Percentiles rank a stretch among this genome's conserved stretches.
These are phyloP conservation scores for Sinopyrophorus schimmeli DNA, from an alignment of 2,888 invertebrate species.

Conservation along the genomic window DNA sequence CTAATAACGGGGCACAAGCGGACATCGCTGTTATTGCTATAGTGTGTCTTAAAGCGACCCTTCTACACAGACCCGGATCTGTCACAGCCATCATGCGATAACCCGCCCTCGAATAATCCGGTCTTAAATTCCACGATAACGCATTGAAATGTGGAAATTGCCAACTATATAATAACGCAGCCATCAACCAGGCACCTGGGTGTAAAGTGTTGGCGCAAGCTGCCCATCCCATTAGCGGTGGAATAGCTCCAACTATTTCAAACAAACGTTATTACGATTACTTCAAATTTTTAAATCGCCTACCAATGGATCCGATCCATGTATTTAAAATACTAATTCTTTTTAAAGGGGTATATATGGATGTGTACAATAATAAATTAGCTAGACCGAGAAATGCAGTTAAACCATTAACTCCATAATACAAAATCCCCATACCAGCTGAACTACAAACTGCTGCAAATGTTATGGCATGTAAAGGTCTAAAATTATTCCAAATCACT, in stretches of 20 bases:
- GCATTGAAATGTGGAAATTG: conserved; percentile 99
- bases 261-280: conserved; percentile 8
- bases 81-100: conserved; percentile 99
- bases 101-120: conserved; percentile 96
- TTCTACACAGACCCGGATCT: conserved; percentile 84
- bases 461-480: conserved; percentile 81
- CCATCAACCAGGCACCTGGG: conserved; percentile 85
- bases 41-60: conserved; percentile 88
- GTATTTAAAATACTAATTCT: conserved; percentile 92
- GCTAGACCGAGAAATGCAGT: conserved; percentile 86
- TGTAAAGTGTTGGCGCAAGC: conserved; percentile 82
- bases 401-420: conserved; percentile 83
- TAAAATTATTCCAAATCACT: conserved; percentile 34
- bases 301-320: conserved; percentile 91
- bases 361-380: conserved; percentile 91
- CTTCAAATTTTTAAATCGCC: conserved; percentile 39
- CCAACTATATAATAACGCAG: conserved; percentile 93
- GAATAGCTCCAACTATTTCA: conserved; percentile 88
- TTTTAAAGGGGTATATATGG: conserved; percentile 96
- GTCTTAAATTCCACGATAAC: conserved; percentile 95
- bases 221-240: conserved; percentile 98
- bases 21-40: conserved; percentile 74
- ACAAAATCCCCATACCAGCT: conserved; percentile 75
- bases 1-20: conserved; percentile 76
- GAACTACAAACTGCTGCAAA: conserved; percentile 80